Percentiles rank a stretch among this genome's conserved stretches.
phyloP scores from a whole-genome alignment of 2,797 vertebrate genomes.

The Galagoides demidoff region DNA sequence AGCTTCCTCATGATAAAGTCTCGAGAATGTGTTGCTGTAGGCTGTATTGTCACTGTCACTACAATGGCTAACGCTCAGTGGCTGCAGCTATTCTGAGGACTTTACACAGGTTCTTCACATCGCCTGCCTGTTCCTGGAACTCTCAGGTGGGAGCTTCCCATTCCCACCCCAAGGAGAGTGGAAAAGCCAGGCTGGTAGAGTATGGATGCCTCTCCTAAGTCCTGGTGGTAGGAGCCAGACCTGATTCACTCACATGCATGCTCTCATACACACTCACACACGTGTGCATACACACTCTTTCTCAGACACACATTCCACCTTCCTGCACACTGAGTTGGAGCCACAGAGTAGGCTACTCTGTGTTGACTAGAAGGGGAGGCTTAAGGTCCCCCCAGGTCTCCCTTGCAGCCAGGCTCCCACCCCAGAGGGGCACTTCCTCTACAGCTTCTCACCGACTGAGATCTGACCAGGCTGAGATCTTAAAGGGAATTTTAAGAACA shows the following conservation, averaged over 20 bases:
- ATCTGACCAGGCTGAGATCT: not conserved
- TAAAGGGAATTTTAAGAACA: conserved; percentile 28
- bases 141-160: not conserved
- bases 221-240: not conserved
- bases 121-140: rapidly evolving
- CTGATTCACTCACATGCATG: not conserved
- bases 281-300: too few relatives aligned
- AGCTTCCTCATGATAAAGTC: not conserved
- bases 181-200: not conserved
- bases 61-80: not conserved
- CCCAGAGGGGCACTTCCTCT: not conserved
- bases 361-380: not conserved
- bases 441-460: not conserved
- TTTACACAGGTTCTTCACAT: not conserved
- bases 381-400: not conserved
- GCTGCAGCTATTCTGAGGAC: not conserved
- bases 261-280: not conserved
- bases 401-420: not conserved
- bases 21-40: not conserved
- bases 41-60: not conserved
- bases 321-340: not conserved
- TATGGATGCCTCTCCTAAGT: not conserved
- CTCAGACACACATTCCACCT: not conserved
- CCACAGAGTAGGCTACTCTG: not conserved
- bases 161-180: not conserved